Percentiles rank a stretch among this genome's conserved stretches.
phyloP scores from a whole-genome alignment of 2,797 vertebrate genomes.

The Acipenser oxyrinchus region DNA sequence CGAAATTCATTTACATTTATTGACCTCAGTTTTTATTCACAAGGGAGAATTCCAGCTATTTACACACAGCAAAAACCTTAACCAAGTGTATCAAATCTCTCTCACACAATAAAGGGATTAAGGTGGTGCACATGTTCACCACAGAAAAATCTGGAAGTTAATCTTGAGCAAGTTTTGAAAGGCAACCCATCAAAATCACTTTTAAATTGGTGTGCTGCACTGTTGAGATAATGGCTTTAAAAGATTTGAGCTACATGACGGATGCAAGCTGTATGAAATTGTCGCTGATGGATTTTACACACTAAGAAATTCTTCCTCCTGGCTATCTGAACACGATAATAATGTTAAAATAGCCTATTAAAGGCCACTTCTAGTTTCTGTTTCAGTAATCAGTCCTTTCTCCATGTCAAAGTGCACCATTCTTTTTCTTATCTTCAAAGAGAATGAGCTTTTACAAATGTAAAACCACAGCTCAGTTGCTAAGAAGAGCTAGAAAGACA shows the following conservation, averaged over 20 bases:
- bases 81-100: conserved; percentile 8
- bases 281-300: conserved; percentile 29
- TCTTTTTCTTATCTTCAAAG: conserved; percentile 11
- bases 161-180: conserved; percentile 11
- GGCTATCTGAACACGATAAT: conserved; percentile 40
- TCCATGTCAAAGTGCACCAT: conserved; percentile 2
- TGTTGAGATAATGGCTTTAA: conserved; percentile 17
- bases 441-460: conserved; percentile 21
- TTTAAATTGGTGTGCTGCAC: conserved; percentile 5
- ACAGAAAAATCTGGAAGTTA: conserved; percentile 7
- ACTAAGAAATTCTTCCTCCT: conserved; percentile 27
- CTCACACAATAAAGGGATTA: conserved; percentile 4
- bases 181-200: conserved; percentile 1
- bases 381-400: background rate
- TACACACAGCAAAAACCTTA: background rate
- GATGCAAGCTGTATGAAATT: conserved; percentile 23
- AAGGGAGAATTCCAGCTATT: conserved; percentile 1
- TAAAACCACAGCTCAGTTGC: conserved; percentile 10
- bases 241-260: conserved; percentile 25
- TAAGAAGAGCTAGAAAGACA: conserved; percentile 14
- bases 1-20: background rate
- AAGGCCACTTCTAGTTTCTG: conserved; percentile 12
- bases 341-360: conserved; percentile 35
- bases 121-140: background rate
- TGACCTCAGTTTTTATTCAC: conserved; percentile 1